A percentile compares a stretch with the other conserved stretches of the same genome.
These are phyloP conservation scores for Cheilosia pagana DNA, from an alignment of 2,888 invertebrate genomes.

Conservation along the genomic window DNA sequence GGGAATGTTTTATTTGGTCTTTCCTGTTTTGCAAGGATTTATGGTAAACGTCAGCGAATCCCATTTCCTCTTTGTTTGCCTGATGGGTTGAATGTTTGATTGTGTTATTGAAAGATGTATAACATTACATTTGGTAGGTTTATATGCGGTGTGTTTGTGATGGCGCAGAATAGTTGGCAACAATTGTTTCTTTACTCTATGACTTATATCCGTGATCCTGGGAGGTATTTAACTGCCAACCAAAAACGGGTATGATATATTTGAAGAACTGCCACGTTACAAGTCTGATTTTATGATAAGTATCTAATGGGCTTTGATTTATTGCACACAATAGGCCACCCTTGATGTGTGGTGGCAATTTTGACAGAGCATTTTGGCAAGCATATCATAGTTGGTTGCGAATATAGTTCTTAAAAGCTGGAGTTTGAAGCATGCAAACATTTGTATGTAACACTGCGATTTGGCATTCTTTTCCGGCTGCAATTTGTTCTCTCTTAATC, in stretches of 20 bases:
- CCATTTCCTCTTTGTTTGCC: slow-evolving; percentile 19
- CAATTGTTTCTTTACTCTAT: not conserved
- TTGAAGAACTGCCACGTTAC: slow-evolving; percentile 11
- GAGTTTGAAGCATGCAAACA: no score
- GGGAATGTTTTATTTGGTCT: slow-evolving; percentile 61
- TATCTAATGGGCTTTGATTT: slow-evolving; percentile 1
- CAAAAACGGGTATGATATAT: not conserved
- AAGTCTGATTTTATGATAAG: slow-evolving; percentile 15
- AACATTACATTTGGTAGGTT: slow-evolving; percentile 36
- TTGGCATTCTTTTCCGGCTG: no score
- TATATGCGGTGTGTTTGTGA: slow-evolving; percentile 9
- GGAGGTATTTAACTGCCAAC: slow-evolving; percentile 5
- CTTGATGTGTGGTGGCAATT: no score
- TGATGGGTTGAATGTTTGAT: slow-evolving; percentile 37
- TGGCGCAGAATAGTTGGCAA: slow-evolving; percentile 25
- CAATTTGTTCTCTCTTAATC: no score
- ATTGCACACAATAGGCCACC: not conserved
- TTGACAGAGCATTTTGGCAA: no score
- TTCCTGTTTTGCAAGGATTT: slow-evolving; percentile 67
- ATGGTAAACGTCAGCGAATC: slow-evolving; percentile 54
- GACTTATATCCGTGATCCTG: slow-evolving; percentile 9
- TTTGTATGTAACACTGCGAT: no score
- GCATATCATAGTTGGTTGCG: no score
- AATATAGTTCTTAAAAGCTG: no score
- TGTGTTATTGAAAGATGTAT: slow-evolving; percentile 26